Percentiles rank a stretch among this genome's conserved stretches.
phyloP scores from a whole-genome alignment of 2,888 invertebrate species.

The Dugesia japonica region DNA sequence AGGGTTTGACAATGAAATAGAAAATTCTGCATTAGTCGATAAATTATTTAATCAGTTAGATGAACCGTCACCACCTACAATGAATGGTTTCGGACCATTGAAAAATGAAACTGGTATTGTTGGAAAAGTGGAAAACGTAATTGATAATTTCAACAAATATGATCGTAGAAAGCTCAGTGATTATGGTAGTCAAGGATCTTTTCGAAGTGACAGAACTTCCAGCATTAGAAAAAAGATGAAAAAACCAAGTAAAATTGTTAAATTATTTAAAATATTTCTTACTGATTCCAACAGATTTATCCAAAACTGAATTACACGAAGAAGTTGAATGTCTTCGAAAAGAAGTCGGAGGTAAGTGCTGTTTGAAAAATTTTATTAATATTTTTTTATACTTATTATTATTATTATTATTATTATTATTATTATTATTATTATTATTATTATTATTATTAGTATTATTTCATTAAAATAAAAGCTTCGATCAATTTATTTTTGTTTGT shows the following conservation, averaged over 20 bases:
- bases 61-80: background rate
- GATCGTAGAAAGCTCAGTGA: background rate
- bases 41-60: background rate
- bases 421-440: no score
- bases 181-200: constrained; percentile 1
- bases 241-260: background rate
- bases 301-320: background rate
- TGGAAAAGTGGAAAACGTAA: background rate
- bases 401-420: no score
- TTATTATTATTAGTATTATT: no score
- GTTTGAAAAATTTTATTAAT: no score
- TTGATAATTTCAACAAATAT: background rate
- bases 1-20: background rate
- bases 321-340: background rate
- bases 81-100: background rate
- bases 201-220: background rate
- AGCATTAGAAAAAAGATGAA: background rate
- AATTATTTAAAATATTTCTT: background rate
- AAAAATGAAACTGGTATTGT: background rate
- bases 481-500: no score
- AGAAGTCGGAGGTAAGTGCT: background rate
- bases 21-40: background rate
- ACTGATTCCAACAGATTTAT: background rate
- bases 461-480: no score
- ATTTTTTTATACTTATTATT: no score